Evolutionary conservation across 2,888 invertebrate species (phyloP).

Genomic region (Candidula unifasciata): DNA sequence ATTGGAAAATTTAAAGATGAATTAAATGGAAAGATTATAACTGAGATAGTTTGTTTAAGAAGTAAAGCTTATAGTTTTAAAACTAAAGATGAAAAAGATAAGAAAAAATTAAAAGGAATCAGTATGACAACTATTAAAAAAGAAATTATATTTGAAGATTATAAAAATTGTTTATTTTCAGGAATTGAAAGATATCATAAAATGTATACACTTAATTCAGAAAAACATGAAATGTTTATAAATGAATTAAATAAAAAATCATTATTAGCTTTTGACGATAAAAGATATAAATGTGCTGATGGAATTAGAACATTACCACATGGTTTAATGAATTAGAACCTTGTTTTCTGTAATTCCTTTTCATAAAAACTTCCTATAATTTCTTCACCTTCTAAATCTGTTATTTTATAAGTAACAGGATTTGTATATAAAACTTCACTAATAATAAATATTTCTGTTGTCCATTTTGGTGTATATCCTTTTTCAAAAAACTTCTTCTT

Average conservation of each 20-base stretch:
- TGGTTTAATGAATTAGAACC: too few relatives aligned
- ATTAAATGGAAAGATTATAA: conserved; percentile 25
- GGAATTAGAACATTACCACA: too few relatives aligned
- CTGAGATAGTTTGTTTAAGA: conserved; percentile 46
- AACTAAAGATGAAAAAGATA: conserved; percentile 8
- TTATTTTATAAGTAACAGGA: conserved; percentile 29
- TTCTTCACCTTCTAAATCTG: conserved; percentile 3
- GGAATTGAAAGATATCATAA: background rate
- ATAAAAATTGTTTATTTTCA: background rate
- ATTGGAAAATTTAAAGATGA: conserved; percentile 7
- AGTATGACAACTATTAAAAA: background rate
- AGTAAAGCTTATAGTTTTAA: conserved; percentile 30
- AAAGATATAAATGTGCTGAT: too few relatives aligned
- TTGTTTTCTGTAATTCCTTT: too few relatives aligned
- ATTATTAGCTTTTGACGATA: too few relatives aligned
- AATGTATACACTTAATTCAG: background rate
- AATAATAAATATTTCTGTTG: conserved; percentile 14
- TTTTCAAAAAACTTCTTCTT: conserved; percentile 28
- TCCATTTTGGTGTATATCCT: conserved; percentile 15
- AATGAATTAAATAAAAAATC: too few relatives aligned
- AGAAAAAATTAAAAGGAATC: conserved; percentile 18
- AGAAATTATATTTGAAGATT: background rate
- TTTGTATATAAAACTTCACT: conserved; percentile 7
- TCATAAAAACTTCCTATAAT: background rate
- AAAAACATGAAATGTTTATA: too few relatives aligned